Conservation (phyloP, 2,113 vertebrate species). For the Eudyptes chrysolophus region DNA sequence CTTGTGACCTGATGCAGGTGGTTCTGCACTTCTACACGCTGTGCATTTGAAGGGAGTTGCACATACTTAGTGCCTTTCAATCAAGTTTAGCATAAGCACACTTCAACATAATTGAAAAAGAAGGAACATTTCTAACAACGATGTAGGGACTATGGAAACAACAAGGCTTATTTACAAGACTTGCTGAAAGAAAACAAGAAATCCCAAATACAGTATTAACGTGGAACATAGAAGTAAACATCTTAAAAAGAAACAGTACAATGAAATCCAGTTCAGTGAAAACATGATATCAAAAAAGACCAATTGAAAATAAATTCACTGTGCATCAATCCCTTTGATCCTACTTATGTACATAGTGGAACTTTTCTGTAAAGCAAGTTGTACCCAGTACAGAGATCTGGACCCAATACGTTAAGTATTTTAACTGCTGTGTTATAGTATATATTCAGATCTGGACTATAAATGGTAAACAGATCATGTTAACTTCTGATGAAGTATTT, state of each 20-base stretch:
- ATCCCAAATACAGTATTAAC: slow-evolving; percentile 8
- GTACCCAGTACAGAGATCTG: slow-evolving; percentile 64
- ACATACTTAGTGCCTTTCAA: background rate
- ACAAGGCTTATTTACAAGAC: slow-evolving; percentile 64
- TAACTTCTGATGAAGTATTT: slow-evolving; percentile 67
- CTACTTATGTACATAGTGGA: slow-evolving; percentile 69
- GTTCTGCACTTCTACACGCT: background rate
- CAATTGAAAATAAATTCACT: slow-evolving; percentile 58
- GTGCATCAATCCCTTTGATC: slow-evolving; percentile 61
- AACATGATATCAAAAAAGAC: slow-evolving; percentile 62
- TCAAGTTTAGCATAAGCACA: background rate
- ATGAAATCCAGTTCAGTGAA: slow-evolving; percentile 68
- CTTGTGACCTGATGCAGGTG: background rate
- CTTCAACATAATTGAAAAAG: background rate
- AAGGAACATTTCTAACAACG: background rate
- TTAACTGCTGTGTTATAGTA: slow-evolving; percentile 51
- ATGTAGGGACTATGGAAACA: background rate
- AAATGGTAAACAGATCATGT: slow-evolving; percentile 61
- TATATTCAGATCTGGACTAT: slow-evolving; percentile 60
- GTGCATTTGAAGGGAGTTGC: background rate
- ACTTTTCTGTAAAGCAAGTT: slow-evolving; percentile 52
- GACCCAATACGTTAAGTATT: slow-evolving; percentile 59
- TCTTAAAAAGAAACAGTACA: slow-evolving; percentile 55
- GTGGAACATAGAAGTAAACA: slow-evolving; percentile 59
- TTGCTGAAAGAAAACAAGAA: slow-evolving; percentile 18